Evolutionary conservation across 2,113 vertebrate species (phyloP), one percentile per base, ranked within the genome.

Genomic region (Notothenia coriiceps): DNA sequence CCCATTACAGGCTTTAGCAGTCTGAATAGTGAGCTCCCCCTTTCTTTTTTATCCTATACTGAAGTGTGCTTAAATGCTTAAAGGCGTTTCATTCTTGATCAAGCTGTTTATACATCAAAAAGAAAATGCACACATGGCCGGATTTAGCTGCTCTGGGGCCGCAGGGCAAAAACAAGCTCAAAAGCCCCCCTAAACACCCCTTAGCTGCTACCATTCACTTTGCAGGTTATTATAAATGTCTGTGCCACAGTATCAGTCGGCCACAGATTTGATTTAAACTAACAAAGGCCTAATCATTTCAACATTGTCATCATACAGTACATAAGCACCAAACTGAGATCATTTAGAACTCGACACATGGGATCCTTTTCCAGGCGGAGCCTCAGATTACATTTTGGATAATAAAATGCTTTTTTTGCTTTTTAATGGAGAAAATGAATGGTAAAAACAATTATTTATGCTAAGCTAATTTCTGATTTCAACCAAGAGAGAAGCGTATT

Each of bases 61-160:
- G 3, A 64, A 65, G 22, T 72, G 69, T 82, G 76, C 57, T 82
- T 67, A 74, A 73, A 78, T 50, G 68, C 49, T 89, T 79, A 71
- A n/a, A 64, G 40, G 33, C 66, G 15, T 44, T 29, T 62, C 20
- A 29, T 81, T 55, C 60, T 54, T 2, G 44, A 67, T 73, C 47
- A 56, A 55, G 59, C 54, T 40, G 35, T 77, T 54, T 25, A 52
- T 29, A 20, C 64, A 65, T 64, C 6, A 40, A 69, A 52, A 70
- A 29, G 3, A 29, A 60, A n/a, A 70, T 62, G 40, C 18, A 56
- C 52, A 73, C 49, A 52, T 15, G 29, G 79, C 62, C 7, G 13
- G 51, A 77, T 60, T 13, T 63, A 60, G 44, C 54, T 57, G 46
- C 50, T 13, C 33, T 11, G 5, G 22, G 43, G 46, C 49, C 22